Percentiles rank a stretch among this genome's conserved stretches.
phyloP scores from a whole-genome alignment of 2,797 vertebrate species.

The Peromyscus eremicus region DNA sequence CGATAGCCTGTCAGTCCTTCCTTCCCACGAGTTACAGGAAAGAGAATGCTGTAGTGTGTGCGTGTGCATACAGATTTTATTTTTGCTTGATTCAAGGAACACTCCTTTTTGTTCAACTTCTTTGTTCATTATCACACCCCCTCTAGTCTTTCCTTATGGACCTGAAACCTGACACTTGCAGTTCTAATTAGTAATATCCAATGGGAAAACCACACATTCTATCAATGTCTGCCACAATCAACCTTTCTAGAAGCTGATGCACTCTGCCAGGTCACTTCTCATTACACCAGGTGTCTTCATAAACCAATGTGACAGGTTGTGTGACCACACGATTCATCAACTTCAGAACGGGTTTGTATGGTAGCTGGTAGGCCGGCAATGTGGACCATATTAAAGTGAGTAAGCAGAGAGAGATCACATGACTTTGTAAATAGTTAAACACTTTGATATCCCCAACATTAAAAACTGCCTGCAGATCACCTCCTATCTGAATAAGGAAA shows the following conservation, averaged over 20 bases:
- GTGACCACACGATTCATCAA: constrained; percentile 77
- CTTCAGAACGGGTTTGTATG: constrained; percentile 64
- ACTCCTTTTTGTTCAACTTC: constrained; percentile 55
- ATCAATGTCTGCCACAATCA: constrained; percentile 81
- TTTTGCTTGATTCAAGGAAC: not conserved
- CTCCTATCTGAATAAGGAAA: not conserved
- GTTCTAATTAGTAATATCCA: constrained; percentile 83
- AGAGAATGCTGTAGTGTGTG: fast-evolving
- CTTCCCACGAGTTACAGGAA: not conserved
- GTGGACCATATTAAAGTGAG: too few relatives aligned
- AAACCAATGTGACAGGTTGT: constrained; percentile 82
- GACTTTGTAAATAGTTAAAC: not conserved
- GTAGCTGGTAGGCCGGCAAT: constrained; percentile 60
- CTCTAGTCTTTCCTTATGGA: constrained; percentile 71
- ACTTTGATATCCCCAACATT: not conserved
- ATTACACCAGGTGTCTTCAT: constrained; percentile 82
- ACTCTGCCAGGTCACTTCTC: constrained; percentile 82
- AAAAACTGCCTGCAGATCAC: not conserved
- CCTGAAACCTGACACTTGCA: constrained; percentile 78
- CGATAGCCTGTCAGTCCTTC: fast-evolving
- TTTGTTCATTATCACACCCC: constrained; percentile 61
- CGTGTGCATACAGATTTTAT: not conserved
- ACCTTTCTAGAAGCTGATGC: constrained; percentile 82
- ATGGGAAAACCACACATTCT: constrained; percentile 82
- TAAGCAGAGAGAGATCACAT: not conserved